These are phyloP conservation scores for Sitta carolinensis DNA, from an alignment of 2,797 vertebrate species.

Conservation along the genomic window DNA sequence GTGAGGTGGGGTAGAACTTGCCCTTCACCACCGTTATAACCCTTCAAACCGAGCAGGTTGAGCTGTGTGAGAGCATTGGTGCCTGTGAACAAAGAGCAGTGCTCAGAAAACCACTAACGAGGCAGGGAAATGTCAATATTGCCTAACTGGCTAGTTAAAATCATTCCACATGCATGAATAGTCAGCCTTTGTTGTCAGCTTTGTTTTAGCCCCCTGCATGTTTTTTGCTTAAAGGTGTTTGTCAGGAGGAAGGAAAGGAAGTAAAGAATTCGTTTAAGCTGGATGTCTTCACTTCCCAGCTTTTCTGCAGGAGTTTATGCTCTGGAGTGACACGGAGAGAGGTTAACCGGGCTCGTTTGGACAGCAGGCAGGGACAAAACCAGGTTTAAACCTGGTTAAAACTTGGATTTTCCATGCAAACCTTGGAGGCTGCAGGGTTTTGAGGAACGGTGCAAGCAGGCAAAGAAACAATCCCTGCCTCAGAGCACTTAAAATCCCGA, in stretches of 20 bases:
- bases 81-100: not conserved
- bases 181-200: not conserved
- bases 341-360: not conserved
- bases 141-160: not conserved
- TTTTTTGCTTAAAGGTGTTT: not conserved
- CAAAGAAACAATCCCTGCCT: not conserved
- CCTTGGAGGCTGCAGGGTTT: not conserved
- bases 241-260: not conserved
- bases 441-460: not conserved
- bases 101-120: not conserved
- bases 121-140: not conserved
- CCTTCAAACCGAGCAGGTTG: not conserved
- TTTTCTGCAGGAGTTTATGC: not conserved
- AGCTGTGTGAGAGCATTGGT: too few species aligned
- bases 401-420: not conserved
- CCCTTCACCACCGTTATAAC: not conserved
- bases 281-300: not conserved
- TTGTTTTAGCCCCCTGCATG: not conserved
- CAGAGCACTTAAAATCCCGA: not conserved
- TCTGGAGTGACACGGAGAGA: not conserved
- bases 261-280: not conserved
- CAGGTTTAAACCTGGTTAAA: not conserved
- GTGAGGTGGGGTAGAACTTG: not conserved
- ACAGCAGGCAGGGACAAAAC: not conserved
- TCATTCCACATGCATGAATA: not conserved